Evolutionary conservation across 2,113 vertebrate species (phyloP).

Genomic region (Pelecanoides urinatrix): DNA sequence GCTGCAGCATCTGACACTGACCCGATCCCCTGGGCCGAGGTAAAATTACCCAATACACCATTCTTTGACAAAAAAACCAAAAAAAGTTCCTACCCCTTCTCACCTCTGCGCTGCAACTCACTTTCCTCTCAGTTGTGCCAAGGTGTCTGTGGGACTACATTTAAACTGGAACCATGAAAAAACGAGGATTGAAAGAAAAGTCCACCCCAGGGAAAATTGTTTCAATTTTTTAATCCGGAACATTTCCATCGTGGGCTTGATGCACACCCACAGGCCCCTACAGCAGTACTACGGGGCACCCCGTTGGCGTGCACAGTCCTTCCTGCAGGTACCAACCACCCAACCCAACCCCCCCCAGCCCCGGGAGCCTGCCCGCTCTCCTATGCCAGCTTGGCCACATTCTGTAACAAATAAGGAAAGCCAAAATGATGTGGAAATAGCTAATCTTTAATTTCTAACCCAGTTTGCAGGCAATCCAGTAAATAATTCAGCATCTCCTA

Average conservation of each 20-base stretch:
- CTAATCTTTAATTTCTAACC: neutral
- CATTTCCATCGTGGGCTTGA: neutral
- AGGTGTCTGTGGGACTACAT: neutral
- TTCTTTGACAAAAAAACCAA: neutral
- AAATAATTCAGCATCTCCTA: neutral
- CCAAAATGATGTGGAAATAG: neutral
- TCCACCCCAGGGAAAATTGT: neutral
- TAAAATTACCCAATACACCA: neutral
- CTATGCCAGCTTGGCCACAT: neutral
- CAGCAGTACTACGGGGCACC: neutral
- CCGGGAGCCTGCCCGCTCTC: neutral
- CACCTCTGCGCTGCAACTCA: neutral
- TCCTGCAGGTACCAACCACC: neutral
- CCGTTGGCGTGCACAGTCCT: neutral
- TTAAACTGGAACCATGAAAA: neutral
- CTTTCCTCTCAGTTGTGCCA: neutral
- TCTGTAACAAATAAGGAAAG: neutral
- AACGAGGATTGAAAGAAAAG: neutral
- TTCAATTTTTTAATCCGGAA: neutral
- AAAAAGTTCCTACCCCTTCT: neutral
- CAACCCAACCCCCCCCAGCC: neutral
- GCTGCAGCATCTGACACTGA: neutral
- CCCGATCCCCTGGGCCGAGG: neutral
- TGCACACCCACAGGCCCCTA: too few species aligned
- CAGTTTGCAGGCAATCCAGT: neutral